Base-by-base conservation (phyloP, 1,140 invertebrate genomes). In the Drosophila santomea region DNA sequence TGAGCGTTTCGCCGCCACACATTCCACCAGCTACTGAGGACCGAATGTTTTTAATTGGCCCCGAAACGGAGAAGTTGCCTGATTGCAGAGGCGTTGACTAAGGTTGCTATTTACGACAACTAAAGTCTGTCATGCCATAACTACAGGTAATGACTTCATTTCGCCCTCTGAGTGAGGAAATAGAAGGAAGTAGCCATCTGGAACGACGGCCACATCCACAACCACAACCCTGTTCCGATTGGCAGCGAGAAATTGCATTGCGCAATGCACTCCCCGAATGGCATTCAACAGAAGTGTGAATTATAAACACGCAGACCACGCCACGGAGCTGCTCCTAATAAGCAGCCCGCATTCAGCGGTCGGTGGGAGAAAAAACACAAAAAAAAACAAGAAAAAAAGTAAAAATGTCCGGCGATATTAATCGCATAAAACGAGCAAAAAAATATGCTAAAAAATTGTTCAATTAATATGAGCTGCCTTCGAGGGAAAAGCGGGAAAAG, bases 261-360 rank as follows among this genome's bases (percentile, higher is more conserved):
- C 41, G 72, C 63, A 75, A 75, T 75, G 73, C 73, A 75, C 54
- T 75, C 72, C 45, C 44, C 59, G 60, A 64, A 11, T 50, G 71
- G 47, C 81, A 69, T 85, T 86, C 74, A 82, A 61, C 47, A 79
- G 51, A 86, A 86, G 82, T 86, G 82, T 86, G 78, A 86, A 88
- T 86, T 86, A 88, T 78, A 88, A 88, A 82, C 82, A 86, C 82
- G 82, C 82, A 82, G 84, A 57, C 63, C 50, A 38, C 41, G 63
- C 82, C 72, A 47, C 45, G 47, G 47, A 39, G 45, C 38, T 43
- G 54, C 47, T 39, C 57, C 63, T 83, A 82, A 83, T 83, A 84
- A 75, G 50, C 45, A 47, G 43, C 41, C 62, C 28, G 51, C 52
- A 76, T 74, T 68, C 47, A 50, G 63, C 45, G 64, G 63, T 43